A percentile compares a stretch with the other conserved stretches of the same genome.
Evolutionary conservation across 1,140 invertebrate species (phyloP).

Genomic region (Pseudoatta argentina): DNA sequence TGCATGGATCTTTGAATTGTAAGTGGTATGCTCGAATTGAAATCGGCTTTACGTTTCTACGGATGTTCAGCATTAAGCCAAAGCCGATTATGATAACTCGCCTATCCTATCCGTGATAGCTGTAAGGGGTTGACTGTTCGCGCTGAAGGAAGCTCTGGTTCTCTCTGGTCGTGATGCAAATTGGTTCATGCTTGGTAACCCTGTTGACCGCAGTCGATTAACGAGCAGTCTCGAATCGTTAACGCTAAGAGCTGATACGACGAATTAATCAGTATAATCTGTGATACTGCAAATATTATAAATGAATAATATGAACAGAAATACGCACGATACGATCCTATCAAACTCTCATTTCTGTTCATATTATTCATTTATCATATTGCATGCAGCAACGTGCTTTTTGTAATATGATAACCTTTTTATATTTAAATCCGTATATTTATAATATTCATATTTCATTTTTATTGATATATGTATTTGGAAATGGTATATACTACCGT

Average conservation of each 20-base stretch:
- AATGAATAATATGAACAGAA: background rate
- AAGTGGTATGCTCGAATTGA: slow-evolving; percentile 58
- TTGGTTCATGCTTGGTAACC: slow-evolving; percentile 63
- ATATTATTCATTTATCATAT: background rate
- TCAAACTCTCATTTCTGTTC: background rate
- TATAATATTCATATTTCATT: too few species aligned
- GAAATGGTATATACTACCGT: too few species aligned
- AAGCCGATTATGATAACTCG: slow-evolving; percentile 83
- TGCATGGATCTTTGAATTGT: slow-evolving; percentile 48
- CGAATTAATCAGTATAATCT: background rate
- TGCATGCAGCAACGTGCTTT: background rate
- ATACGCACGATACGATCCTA: background rate
- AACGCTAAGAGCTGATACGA: slow-evolving; percentile 35
- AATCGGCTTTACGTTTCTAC: slow-evolving; percentile 75
- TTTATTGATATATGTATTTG: too few species aligned
- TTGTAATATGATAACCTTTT: background rate
- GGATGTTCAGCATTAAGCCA: slow-evolving; percentile 78
- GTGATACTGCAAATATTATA: background rate
- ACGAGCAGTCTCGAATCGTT: slow-evolving; percentile 61
- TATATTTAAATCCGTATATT: background rate
- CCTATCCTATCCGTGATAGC: slow-evolving; percentile 70
- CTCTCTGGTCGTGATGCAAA: slow-evolving; percentile 64
- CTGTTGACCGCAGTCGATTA: slow-evolving; percentile 72
- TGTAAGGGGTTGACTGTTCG: slow-evolving; percentile 65
- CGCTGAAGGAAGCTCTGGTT: slow-evolving; percentile 42